phyloP scores from a whole-genome alignment of 2,797 vertebrate species.

The Takifugu ocellatus region DNA sequence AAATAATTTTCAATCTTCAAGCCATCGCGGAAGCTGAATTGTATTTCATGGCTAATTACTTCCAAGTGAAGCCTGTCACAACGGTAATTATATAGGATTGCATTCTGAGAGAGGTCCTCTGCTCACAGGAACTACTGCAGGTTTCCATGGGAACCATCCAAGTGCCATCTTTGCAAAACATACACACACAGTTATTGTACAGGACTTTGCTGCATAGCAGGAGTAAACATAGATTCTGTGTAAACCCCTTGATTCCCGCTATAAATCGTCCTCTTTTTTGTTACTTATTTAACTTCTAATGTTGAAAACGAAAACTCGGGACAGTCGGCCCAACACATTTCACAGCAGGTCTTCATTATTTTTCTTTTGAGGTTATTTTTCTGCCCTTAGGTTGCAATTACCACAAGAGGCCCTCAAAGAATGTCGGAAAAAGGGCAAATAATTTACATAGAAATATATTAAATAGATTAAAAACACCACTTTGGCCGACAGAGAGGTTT shows the following conservation, averaged over 20 bases:
- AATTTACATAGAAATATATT: slow-evolving; percentile 62
- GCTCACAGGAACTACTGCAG: not conserved
- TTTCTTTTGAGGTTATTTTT: no score
- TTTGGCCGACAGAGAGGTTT: slow-evolving; percentile 7
- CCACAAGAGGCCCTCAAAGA: slow-evolving; percentile 57
- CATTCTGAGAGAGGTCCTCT: slow-evolving; percentile 5
- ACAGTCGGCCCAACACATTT: no score
- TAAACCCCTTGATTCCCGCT: not conserved
- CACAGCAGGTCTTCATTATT: no score
- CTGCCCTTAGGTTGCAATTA: slow-evolving; percentile 66
- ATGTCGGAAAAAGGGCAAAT: slow-evolving; percentile 57
- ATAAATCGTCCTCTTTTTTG: not conserved
- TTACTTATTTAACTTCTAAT: no score
- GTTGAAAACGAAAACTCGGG: no score
- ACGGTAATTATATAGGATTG: slow-evolving; percentile 13
- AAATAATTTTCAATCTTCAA: not conserved
- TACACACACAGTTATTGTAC: not conserved
- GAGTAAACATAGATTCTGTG: not conserved
- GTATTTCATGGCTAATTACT: slow-evolving; percentile 9
- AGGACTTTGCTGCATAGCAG: not conserved
- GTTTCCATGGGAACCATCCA: slow-evolving; percentile 45
- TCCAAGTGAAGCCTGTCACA: slow-evolving; percentile 8
- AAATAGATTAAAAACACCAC: slow-evolving; percentile 38
- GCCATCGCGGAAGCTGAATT: not conserved
- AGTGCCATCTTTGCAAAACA: slow-evolving; percentile 5